Conservation (phyloP, 2,797 vertebrate species). For the Crenuchus spilurus region DNA sequence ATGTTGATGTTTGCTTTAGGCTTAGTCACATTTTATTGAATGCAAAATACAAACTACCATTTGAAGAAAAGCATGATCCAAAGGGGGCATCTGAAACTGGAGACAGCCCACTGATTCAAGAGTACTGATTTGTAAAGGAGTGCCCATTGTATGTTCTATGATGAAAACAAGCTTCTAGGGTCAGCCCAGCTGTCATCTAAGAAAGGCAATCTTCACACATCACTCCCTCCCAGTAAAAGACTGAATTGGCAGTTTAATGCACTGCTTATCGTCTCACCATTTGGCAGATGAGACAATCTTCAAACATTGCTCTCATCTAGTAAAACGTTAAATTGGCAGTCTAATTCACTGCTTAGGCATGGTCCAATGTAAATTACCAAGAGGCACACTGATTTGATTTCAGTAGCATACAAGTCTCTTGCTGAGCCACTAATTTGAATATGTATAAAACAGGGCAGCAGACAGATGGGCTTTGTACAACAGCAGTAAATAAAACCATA, state of each 20-base stretch:
- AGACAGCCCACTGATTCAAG: too few relatives aligned
- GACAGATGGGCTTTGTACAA: conserved; percentile 60
- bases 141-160: background rate
- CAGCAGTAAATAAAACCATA: conserved; percentile 64
- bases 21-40: too few relatives aligned
- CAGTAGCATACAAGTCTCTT: conserved; percentile 32
- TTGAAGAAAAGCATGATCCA: background rate
- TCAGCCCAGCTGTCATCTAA: conserved; percentile 5
- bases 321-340: conserved; percentile 25
- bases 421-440: conserved; percentile 55
- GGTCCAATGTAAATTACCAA: conserved; percentile 46
- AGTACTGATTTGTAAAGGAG: background rate
- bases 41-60: too few relatives aligned
- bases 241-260: conserved; percentile 12
- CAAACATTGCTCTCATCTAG: conserved; percentile 7
- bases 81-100: too few relatives aligned
- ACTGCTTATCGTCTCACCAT: conserved; percentile 5
- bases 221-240: background rate
- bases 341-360: background rate
- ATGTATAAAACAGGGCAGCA: conserved; percentile 60
- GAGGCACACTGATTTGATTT: conserved; percentile 42
- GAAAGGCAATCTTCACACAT: background rate
- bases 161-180: background rate
- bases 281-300: conserved; percentile 22
- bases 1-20: too few relatives aligned